Evolutionary conservation across 1,140 invertebrate genomes (phyloP).

Genomic region (Euwallacea similis): DNA sequence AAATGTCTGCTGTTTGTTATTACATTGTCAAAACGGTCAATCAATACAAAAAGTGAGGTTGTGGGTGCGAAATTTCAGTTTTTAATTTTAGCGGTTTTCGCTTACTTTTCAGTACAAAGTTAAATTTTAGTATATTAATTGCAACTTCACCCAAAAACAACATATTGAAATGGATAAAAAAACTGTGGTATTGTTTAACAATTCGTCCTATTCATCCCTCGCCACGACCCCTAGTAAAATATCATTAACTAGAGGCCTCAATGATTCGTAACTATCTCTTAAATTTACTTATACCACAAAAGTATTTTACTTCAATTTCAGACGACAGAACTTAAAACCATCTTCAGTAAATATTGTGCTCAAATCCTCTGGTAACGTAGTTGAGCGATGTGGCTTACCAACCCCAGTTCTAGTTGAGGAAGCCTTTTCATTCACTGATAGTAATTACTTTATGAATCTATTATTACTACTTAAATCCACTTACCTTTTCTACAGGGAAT

Average conservation of each 20-base stretch:
- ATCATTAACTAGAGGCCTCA: not conserved
- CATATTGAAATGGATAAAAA: not conserved
- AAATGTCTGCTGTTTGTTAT: too few relatives aligned
- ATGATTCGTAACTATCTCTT: not conserved
- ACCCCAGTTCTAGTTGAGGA: slow-evolving; percentile 87
- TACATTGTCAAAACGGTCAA: too few relatives aligned
- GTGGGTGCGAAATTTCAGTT: too few relatives aligned
- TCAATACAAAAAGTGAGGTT: too few relatives aligned
- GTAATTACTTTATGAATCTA: slow-evolving; percentile 57
- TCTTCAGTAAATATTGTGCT: slow-evolving; percentile 65
- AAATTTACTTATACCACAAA: not conserved
- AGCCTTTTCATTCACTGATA: slow-evolving; percentile 77
- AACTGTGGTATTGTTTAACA: not conserved
- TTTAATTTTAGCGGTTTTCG: too few relatives aligned
- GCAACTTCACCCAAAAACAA: too few relatives aligned
- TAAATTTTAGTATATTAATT: too few relatives aligned
- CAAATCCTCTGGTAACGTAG: slow-evolving; percentile 66
- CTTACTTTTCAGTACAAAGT: too few relatives aligned
- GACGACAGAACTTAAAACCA: not conserved
- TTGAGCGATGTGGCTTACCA: slow-evolving; percentile 76
- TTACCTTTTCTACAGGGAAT: slow-evolving; percentile 52
- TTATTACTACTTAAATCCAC: too few relatives aligned
- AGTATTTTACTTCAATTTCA: not conserved
- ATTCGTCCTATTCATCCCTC: not conserved
- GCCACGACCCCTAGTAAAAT: not conserved